Evolutionary conservation across 2,797 vertebrate genomes (phyloP).

Genomic region (Chaunax sp.): DNA sequence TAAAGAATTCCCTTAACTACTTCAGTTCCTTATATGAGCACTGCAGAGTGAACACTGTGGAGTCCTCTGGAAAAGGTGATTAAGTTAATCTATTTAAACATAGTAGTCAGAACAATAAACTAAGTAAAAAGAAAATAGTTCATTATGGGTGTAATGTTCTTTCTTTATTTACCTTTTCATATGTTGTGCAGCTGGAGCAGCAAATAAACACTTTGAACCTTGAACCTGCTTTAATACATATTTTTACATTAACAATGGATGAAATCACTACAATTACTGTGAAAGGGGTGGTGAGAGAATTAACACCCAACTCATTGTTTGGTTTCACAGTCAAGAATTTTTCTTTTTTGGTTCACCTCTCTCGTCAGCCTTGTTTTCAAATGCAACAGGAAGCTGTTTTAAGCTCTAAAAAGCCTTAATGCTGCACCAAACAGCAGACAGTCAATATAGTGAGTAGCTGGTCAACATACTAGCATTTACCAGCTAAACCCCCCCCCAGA

Average conservation of each 20-base stretch:
- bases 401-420: too few species aligned
- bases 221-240: background rate
- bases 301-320: background rate
- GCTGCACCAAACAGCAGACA: too few species aligned
- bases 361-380: background rate
- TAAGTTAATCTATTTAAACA: background rate
- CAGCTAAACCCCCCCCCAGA: too few species aligned
- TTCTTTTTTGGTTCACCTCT: background rate
- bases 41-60: background rate
- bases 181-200: background rate
- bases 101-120: background rate
- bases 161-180: background rate
- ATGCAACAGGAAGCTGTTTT: background rate
- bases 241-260: background rate
- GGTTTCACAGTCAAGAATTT: background rate
- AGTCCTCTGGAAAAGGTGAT: background rate
- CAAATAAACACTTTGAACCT: background rate
- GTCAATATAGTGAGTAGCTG: too few species aligned
- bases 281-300: too few species aligned
- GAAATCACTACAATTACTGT: background rate
- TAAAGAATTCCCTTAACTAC: conserved; percentile 6
- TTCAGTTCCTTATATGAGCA: conserved; percentile 17
- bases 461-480: too few species aligned
- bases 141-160: background rate
- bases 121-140: background rate